Conservation (phyloP, 2,797 vertebrate genomes). For the Acropternis orthonyx region DNA sequence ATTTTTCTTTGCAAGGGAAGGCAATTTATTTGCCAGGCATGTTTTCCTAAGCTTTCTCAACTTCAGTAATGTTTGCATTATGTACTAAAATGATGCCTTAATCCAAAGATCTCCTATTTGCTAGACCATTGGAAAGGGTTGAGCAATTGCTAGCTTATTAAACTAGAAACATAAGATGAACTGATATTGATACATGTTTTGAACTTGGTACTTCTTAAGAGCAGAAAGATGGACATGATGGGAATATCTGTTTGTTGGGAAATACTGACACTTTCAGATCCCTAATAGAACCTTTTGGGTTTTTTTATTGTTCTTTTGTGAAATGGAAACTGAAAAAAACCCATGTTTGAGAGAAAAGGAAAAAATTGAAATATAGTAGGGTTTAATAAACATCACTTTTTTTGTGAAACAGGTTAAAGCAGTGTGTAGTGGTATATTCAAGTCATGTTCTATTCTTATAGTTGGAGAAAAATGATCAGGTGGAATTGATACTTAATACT, state of each 20-base stretch:
- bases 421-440: not conserved
- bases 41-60: constrained; percentile 5
- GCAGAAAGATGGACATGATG: not conserved
- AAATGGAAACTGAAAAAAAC: not conserved
- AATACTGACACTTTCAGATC: not conserved
- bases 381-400: not conserved
- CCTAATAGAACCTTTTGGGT: not conserved
- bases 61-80: constrained; percentile 12
- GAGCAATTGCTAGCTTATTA: not conserved
- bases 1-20: not conserved
- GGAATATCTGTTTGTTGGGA: not conserved
- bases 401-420: not conserved
- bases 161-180: not conserved
- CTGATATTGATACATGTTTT: not conserved
- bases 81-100: not conserved
- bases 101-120: not conserved
- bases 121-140: not conserved
- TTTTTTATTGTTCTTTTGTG: not conserved
- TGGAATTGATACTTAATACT: not conserved
- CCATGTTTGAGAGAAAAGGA: not conserved
- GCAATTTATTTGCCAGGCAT: not conserved
- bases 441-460: not conserved
- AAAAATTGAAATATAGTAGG: not conserved
- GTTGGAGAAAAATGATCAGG: not conserved
- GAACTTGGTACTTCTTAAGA: not conserved